Evolutionary conservation across 2,797 vertebrate species (phyloP).

Genomic region (Tinamus major): DNA sequence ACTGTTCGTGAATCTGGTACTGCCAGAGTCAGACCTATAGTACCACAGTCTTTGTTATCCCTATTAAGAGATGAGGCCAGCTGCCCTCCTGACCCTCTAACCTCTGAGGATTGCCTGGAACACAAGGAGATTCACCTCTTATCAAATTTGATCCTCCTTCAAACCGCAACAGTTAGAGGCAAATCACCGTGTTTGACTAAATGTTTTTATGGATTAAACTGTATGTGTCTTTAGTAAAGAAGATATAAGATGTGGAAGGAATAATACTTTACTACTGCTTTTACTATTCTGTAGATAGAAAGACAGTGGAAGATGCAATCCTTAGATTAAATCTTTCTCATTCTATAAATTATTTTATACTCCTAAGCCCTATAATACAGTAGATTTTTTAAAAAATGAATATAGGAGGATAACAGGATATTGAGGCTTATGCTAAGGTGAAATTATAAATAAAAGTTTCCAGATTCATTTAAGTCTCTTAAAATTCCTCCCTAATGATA

Average conservation of each 20-base stretch:
- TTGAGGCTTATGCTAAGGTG: not conserved
- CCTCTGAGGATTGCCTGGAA: too few species aligned
- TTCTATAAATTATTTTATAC: not conserved
- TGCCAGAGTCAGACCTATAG: too few species aligned
- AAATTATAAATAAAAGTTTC: not conserved
- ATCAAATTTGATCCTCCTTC: too few species aligned
- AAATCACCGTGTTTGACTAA: not conserved
- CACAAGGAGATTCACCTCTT: too few species aligned
- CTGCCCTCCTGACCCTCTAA: too few species aligned
- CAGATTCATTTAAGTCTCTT: not conserved
- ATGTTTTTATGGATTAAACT: not conserved
- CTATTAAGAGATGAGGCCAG: too few species aligned
- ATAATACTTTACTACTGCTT: not conserved
- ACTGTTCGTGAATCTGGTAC: too few species aligned
- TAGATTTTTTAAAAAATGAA: slow-evolving; percentile 29
- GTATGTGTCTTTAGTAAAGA: not conserved
- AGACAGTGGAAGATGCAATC: not conserved
- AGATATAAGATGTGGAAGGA: not conserved
- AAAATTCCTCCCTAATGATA: not conserved
- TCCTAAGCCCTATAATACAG: not conserved
- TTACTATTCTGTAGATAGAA: not conserved
- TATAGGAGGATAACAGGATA: not conserved
- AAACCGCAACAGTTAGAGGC: not conserved
- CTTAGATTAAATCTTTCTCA: not conserved
- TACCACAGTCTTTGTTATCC: too few species aligned